Percentiles rank a stretch among this genome's conserved stretches.
Evolutionary conservation across 2,797 vertebrate genomes (phyloP).

Genomic region (Mormyrops boulengeri): DNA sequence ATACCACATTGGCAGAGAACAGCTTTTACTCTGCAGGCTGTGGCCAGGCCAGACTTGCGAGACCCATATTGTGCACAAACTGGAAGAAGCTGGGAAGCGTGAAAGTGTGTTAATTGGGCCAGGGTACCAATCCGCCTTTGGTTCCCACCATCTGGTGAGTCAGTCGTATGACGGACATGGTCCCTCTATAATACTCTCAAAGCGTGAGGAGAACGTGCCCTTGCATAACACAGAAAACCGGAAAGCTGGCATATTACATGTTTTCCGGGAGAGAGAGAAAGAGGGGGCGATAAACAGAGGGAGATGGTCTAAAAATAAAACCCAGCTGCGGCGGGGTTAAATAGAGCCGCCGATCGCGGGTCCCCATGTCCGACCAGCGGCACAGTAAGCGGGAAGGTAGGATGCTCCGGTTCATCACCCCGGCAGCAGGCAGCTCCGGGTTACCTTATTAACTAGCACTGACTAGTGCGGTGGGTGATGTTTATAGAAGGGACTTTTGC

Average conservation of each 20-base stretch:
- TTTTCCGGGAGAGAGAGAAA: neutral
- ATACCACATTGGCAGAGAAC: neutral
- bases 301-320: slow-evolving; percentile 32
- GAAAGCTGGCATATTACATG: slow-evolving; percentile 13
- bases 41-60: neutral
- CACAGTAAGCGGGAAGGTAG: neutral
- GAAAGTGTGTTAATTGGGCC: neutral
- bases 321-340: slow-evolving; percentile 30
- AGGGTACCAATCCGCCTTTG: neutral
- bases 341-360: slow-evolving; percentile 18
- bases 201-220: neutral
- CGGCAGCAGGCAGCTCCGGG: neutral
- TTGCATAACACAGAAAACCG: neutral
- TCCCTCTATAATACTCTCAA: neutral
- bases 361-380: neutral
- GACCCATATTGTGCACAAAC: neutral
- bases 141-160: neutral
- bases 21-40: neutral
- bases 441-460: neutral
- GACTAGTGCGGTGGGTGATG: neutral
- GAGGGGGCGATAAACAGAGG: neutral
- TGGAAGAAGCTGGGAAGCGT: neutral
- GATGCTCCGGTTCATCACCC: neutral
- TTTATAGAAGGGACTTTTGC: neutral
- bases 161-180: neutral